A percentile compares a stretch with the other conserved stretches of the same genome.
Conservation (phyloP, 1,140 invertebrate species). For the Phymorhynchus buccinoides region DNA sequence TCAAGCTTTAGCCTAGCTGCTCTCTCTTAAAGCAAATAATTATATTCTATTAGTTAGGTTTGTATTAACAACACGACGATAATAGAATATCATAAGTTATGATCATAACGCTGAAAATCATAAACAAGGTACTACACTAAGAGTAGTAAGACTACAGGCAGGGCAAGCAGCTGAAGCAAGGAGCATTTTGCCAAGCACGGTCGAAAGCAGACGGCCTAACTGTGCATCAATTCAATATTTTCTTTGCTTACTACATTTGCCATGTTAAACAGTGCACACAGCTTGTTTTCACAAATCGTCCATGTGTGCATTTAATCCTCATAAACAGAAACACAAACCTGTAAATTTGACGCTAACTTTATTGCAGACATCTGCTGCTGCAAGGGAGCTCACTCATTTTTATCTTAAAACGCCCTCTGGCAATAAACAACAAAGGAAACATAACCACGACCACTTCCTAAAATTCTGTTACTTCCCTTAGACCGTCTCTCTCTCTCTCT, state of each 20-base stretch:
- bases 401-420: constrained; percentile 35
- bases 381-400: constrained; percentile 32
- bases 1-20: no score
- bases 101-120: no score
- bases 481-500: not conserved
- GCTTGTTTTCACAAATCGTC: not conserved
- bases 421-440: constrained; percentile 19
- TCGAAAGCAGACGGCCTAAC: not conserved
- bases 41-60: no score
- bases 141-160: no score
- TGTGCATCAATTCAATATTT: not conserved
- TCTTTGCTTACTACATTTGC: not conserved
- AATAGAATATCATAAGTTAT: no score
- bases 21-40: no score
- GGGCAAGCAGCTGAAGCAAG: no score
- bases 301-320: not conserved
- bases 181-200: no score
- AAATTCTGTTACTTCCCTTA: not conserved
- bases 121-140: no score
- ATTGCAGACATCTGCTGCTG: constrained; percentile 29
- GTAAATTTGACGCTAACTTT: not conserved
- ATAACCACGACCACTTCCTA: not conserved
- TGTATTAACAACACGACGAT: no score
- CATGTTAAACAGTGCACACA: not conserved
- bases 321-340: not conserved